Percentiles rank a stretch among this genome's conserved stretches.
Evolutionary conservation across 2,797 vertebrate species (phyloP).

Genomic region (Lemur catta): DNA sequence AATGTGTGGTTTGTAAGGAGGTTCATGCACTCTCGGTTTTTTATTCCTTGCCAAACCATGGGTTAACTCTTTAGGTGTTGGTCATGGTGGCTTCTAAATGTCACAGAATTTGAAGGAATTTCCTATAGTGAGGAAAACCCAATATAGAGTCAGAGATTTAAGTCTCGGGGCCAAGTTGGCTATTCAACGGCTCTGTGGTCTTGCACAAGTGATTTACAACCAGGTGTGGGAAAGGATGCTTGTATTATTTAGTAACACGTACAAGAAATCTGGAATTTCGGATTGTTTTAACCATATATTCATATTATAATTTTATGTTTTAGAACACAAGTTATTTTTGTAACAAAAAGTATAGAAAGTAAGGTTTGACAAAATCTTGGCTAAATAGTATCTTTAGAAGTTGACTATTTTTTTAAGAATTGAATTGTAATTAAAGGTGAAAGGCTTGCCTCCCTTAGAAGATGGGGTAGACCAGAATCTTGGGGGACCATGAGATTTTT

Average conservation of each 20-base stretch:
- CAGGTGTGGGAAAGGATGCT: neutral
- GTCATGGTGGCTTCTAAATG: neutral
- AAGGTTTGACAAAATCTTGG: neutral
- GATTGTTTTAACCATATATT: neutral
- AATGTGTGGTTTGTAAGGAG: neutral
- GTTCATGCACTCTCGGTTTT: neutral
- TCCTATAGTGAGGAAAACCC: neutral
- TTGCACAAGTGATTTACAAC: neutral
- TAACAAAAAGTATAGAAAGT: neutral
- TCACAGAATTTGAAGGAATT: neutral
- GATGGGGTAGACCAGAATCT: neutral
- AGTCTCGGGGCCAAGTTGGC: neutral
- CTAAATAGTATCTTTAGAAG: neutral
- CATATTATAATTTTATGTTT: neutral
- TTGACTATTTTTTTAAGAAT: neutral
- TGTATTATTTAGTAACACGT: neutral
- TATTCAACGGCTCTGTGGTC: neutral
- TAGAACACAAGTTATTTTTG: neutral
- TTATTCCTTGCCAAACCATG: neutral
- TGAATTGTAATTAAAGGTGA: neutral
- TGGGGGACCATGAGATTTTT: neutral
- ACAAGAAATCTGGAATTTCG: neutral
- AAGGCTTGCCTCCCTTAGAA: neutral
- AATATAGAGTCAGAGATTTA: neutral
- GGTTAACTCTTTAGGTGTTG: neutral